phyloP scores from a whole-genome alignment of 2,888 invertebrate genomes.

The Melipona bicolor region DNA sequence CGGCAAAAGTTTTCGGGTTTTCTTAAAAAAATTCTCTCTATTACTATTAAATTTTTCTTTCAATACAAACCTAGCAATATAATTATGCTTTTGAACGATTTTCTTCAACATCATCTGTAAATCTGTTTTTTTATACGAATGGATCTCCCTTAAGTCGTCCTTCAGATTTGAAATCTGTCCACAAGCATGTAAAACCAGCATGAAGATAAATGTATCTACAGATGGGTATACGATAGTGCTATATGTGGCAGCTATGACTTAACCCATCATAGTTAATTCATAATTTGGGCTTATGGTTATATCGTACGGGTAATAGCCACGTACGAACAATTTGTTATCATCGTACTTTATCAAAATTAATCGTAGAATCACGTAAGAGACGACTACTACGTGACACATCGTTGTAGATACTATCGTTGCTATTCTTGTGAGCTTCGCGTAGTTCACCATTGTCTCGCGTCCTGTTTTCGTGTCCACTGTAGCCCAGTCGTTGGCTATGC shows the following conservation, averaged over 20 bases:
- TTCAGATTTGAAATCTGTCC: conserved; percentile 56
- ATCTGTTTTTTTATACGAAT: background rate
- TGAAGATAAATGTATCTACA: conserved; percentile 61
- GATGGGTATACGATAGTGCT: conserved; percentile 41
- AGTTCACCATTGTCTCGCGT: conserved; percentile 27
- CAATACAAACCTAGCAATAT: conserved; percentile 57
- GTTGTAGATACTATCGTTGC: too few species aligned
- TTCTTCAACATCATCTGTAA: background rate
- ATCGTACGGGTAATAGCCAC: conserved; percentile 54
- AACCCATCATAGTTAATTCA: conserved; percentile 41
- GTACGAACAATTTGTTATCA: conserved; percentile 28
- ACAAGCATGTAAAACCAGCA: conserved; percentile 59
- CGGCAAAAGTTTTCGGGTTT: too few species aligned
- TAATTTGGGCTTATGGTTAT: conserved; percentile 27
- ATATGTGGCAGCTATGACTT: conserved; percentile 3
- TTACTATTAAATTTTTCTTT: too few species aligned
- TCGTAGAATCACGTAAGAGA: background rate
- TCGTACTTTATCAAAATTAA: background rate
- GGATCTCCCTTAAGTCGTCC: conserved; percentile 13
- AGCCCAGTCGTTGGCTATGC: conserved; percentile 52
- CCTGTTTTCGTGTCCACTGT: background rate
- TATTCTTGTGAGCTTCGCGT: conserved; percentile 9
- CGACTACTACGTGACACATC: too few species aligned
- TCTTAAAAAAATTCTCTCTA: too few species aligned
- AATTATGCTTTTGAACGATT: conserved; percentile 49